Conservation (phyloP, 2,888 invertebrate genomes). For the Cosmia pyralina region DNA sequence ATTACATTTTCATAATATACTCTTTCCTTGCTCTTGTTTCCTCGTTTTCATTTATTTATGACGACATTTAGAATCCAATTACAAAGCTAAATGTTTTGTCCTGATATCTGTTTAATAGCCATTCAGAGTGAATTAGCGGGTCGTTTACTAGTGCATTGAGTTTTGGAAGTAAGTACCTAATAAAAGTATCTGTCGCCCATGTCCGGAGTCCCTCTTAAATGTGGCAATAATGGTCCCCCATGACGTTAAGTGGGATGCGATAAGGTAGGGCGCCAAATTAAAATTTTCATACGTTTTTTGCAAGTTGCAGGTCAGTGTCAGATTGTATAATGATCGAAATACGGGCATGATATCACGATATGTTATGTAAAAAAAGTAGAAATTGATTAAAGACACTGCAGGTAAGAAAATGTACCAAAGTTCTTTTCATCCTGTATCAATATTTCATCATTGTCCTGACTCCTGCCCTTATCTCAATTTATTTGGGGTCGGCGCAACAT, state of each 20-base stretch:
- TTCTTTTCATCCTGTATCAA: background rate
- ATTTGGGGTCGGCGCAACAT: too few relatives aligned
- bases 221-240: background rate
- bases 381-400: background rate
- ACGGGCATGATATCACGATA: too few relatives aligned
- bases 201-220: background rate
- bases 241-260: background rate
- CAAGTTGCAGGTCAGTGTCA: background rate
- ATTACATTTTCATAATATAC: constrained; percentile 31
- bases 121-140: constrained; percentile 9
- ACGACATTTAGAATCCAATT: constrained; percentile 38
- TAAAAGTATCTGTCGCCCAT: background rate
- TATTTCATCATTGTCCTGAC: too few relatives aligned
- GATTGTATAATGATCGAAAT: too few relatives aligned
- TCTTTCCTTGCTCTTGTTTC: constrained; percentile 18
- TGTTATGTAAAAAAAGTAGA: background rate
- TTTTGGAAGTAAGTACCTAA: background rate
- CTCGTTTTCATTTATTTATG: constrained; percentile 27
- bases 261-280: background rate
- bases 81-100: constrained; percentile 16
- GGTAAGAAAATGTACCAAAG: background rate
- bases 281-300: background rate
- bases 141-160: background rate
- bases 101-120: constrained; percentile 14
- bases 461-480: too few relatives aligned